Evolutionary conservation across 1,140 invertebrate genomes (phyloP).

Genomic region (Lanistes nyassanus): DNA sequence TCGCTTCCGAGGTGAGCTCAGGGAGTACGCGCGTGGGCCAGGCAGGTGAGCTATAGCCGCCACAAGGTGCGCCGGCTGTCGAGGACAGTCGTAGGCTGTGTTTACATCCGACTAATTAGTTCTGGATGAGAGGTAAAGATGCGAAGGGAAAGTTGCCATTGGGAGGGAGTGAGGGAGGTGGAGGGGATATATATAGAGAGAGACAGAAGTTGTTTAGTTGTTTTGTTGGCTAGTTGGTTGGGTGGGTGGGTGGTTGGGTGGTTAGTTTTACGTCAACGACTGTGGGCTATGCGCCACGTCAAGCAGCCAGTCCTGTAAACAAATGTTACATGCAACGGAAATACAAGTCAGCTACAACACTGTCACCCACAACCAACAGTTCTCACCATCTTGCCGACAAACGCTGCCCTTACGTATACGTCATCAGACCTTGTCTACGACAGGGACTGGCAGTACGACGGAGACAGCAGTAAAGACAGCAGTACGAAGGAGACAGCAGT

Average conservation of each 20-base stretch:
- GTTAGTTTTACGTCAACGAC: too few relatives aligned
- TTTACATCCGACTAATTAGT: constrained; percentile 7
- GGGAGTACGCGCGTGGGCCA: not conserved
- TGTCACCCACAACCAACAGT: too few relatives aligned
- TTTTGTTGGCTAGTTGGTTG: not conserved
- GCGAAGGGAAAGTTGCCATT: not conserved
- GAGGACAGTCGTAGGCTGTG: not conserved
- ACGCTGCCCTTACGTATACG: too few relatives aligned
- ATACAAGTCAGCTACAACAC: too few relatives aligned
- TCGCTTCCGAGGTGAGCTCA: too few relatives aligned
- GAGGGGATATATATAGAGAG: not conserved
- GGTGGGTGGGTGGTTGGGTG: too few relatives aligned
- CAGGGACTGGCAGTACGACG: too few relatives aligned
- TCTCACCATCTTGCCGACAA: too few relatives aligned
- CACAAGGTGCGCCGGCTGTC: not conserved
- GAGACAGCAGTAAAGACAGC: too few relatives aligned
- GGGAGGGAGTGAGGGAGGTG: constrained; percentile 2
- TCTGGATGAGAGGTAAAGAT: not conserved
- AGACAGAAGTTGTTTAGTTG: not conserved
- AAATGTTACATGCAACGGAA: not conserved
- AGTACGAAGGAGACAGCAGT: too few relatives aligned
- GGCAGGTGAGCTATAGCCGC: not conserved
- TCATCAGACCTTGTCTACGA: too few relatives aligned
- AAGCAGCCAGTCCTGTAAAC: not conserved
- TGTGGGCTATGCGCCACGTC: too few relatives aligned